Base-by-base conservation (phyloP, 1,140 invertebrate genomes). In the Rhizoglyphus robini region DNA sequence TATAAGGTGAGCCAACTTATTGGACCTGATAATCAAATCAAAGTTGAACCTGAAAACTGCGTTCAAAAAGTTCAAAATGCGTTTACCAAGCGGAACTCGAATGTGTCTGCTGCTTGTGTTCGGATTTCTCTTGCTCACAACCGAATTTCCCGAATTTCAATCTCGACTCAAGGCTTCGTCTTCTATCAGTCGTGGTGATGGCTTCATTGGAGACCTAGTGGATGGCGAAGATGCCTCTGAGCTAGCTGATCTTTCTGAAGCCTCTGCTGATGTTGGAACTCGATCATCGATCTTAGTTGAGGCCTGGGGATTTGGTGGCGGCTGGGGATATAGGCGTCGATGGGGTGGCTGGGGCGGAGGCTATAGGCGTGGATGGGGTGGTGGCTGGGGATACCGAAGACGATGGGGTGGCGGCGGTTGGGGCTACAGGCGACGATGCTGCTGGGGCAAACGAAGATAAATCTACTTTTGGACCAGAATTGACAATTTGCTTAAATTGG, bases 31-130 rank as follows among this genome's bases (percentile, higher is more conserved):
- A n/a, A n/a, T n/a, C n/a, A n/a, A n/a, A n/a, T n/a, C n/a, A n/a
- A n/a, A n/a, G n/a, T n/a, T n/a, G n/a, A n/a, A n/a, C n/a, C n/a
- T n/a, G 31, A 54, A 54, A 25, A 54, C 51, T 15, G 31, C 51
- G 31, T 11, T 8, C 8, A 54, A 11, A 54, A 54, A 8, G 8
- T 25, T 32, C 23, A 54, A 54, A 32, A 54, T 54, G 51, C 51
- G 51, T 32, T 23, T 54, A 32, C 51, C 51, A 54, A 54, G 51
- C 23, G 51, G 51, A 25, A 54, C 51, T 20, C 51, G 51, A 54
- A 54, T 54, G 8, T 25, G 23, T 32, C 20, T 54, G 23, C 31
- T 54, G 8, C 8, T 20, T 23, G 51, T 23, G 8, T 54, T 54
- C 51, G 31, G 23, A 8, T 54, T 54, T 54, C 23, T 32, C 51